phyloP scores from a whole-genome alignment of 2,797 vertebrate genomes.

The Takifugu ocellatus region DNA sequence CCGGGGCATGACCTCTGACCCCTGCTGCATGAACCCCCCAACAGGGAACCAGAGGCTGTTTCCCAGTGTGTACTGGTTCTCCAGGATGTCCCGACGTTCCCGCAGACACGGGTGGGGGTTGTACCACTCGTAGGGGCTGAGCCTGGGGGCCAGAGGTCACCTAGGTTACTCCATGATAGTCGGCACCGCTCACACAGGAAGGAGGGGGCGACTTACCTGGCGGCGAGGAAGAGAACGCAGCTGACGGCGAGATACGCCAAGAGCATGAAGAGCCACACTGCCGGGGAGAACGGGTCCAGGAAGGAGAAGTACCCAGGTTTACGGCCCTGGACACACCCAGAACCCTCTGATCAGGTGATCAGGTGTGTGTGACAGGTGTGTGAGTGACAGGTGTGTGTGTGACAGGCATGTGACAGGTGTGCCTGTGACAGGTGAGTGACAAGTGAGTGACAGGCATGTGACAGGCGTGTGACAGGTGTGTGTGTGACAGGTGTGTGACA shows the following conservation, averaged over 20 bases:
- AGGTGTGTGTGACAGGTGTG: conserved; percentile 2
- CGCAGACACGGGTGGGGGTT: conserved; percentile 86
- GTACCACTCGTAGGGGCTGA: conserved; percentile 92
- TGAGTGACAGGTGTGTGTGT: too few relatives aligned
- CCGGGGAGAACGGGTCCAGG: conserved; percentile 91
- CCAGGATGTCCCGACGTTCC: conserved; percentile 80
- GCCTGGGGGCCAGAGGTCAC: conserved; percentile 53
- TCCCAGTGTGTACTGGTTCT: conserved; percentile 90
- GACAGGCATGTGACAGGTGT: too few relatives aligned
- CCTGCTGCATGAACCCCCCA: conserved; percentile 94
- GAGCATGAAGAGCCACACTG: conserved; percentile 95
- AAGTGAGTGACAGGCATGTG: too few relatives aligned
- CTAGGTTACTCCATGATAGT: too few relatives aligned
- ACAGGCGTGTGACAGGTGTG: too few relatives aligned
- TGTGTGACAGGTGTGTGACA: background rate
- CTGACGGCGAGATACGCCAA: conserved; percentile 90
- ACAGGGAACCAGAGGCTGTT: conserved; percentile 93
- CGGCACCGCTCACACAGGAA: background rate
- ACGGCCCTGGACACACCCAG: conserved; percentile 74
- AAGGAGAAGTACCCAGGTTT: conserved; percentile 94
- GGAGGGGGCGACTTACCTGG: conserved; percentile 72
- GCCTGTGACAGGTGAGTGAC: too few relatives aligned
- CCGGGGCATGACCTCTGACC: conserved; percentile 88
- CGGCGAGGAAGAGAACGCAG: conserved; percentile 90
- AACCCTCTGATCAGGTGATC: conserved; percentile 1